Percentiles rank a stretch among this genome's conserved stretches.
These are phyloP conservation scores for Alligator mississippiensis DNA, from an alignment of 2,113 vertebrate genomes.

Conservation along the genomic window DNA sequence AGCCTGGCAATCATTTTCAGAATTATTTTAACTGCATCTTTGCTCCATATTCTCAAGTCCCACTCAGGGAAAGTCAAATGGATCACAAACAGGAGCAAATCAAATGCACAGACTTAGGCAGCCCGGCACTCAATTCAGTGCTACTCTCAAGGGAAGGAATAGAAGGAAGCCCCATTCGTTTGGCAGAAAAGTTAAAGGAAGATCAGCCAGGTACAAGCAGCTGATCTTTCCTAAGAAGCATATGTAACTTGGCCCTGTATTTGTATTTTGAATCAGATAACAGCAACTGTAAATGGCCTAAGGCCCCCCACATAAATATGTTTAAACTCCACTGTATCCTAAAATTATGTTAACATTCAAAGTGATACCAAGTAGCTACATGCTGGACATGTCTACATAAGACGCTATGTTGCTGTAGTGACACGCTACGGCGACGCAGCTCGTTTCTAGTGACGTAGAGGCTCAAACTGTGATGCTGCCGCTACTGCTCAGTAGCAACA, in stretches of 20 bases:
- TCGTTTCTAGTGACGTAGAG: no score
- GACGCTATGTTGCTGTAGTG: no score
- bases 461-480: no score
- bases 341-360: constrained; percentile 24
- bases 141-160: no score
- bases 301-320: background rate
- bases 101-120: background rate
- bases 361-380: background rate
- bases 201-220: background rate
- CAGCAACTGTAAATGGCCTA: background rate
- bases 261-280: background rate
- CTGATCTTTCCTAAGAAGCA: rapidly evolving
- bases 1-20: background rate
- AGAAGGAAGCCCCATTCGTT: background rate
- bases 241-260: background rate
- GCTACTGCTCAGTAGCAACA: no score
- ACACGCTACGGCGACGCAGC: no score
- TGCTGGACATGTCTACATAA: no score
- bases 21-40: background rate
- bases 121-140: no score
- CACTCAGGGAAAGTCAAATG: background rate
- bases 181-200: background rate
- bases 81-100: background rate
- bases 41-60: background rate
- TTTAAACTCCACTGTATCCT: background rate